phyloP scores from a whole-genome alignment of 2,888 invertebrate species.

The Carabus problematicus region DNA sequence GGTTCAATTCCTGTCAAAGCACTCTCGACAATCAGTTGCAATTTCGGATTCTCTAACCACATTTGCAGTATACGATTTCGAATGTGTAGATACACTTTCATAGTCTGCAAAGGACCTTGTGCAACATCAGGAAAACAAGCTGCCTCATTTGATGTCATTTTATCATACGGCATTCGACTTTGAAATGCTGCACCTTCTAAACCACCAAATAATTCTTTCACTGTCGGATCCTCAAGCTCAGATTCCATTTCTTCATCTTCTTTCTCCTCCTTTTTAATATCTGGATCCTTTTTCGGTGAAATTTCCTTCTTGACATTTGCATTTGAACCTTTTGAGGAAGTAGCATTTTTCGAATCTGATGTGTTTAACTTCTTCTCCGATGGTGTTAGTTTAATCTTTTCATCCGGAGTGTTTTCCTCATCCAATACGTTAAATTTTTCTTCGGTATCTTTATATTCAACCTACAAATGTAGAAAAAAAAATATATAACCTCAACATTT shows the following conservation, averaged over 20 bases:
- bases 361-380: conserved; percentile 66
- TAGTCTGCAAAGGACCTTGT: conserved; percentile 79
- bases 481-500: conserved; percentile 46
- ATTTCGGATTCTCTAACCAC: conserved; percentile 95
- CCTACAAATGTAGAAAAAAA: conserved; percentile 56
- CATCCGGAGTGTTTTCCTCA: conserved; percentile 69
- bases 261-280: conserved; percentile 62
- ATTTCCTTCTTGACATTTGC: conserved; percentile 57
- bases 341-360: conserved; percentile 61
- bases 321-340: conserved; percentile 62
- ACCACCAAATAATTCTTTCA: conserved; percentile 58
- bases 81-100: conserved; percentile 89
- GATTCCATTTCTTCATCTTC: conserved; percentile 65
- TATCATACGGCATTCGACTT: conserved; percentile 91
- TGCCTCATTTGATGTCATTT: conserved; percentile 92
- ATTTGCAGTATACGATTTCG: conserved; percentile 90
- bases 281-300: conserved; percentile 53
- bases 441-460: conserved; percentile 72
- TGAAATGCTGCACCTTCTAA: conserved; percentile 92
- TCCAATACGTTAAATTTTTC: conserved; percentile 70
- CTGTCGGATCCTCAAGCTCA: conserved; percentile 71
- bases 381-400: conserved; percentile 65
- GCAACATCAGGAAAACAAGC: conserved; percentile 93
- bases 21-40: conserved; percentile 84
- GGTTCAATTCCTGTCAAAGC: conserved; percentile 83